Evolutionary conservation across 2,113 vertebrate genomes (phyloP), one percentile per base, ranked within the genome.

Genomic region (Podilymbus podiceps): DNA sequence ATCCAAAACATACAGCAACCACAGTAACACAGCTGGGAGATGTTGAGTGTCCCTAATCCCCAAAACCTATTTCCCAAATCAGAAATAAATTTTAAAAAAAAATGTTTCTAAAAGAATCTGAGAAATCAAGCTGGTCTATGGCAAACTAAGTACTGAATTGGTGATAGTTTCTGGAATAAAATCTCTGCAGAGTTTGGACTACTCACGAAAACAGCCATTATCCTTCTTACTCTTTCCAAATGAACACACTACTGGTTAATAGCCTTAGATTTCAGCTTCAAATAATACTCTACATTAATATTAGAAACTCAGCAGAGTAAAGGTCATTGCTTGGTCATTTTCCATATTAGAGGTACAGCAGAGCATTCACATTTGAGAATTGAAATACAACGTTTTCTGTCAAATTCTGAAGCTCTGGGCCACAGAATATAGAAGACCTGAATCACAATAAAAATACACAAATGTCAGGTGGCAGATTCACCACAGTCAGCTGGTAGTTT

Each of bases 301-400:
- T 25, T 35, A 69, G 47, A 85, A 62, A 90, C 49, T 90, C 56
- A 42, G n/a, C 56, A 93, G 88, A 94, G 46, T 63, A 77, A 77
- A 94, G 90, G 50, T 55, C 7, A 31, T 50, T 88, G 30, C 46
- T 31, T 73, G 79, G 88, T 83, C 83, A 72, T 91, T 60, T 93
- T 80, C 76, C 89, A 40, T 74, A 85, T 72, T 30, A 68, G 90
- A 97, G 85, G 85, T 93, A 94, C 81, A 87, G 79, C 85, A 97
- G 47, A 90, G 77, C 62, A 93, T 87, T 88, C 74, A 90, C 95
- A 88, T 95, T 85, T 91, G 38, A 52, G 62, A 95, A 93, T 64
- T 64, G 85, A 95, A 89, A 91, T 21, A 85, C 7, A 25, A 95
- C 92, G 62, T 66, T 58, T 87, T 93, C 47, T 87, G 72, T 90